phyloP scores from a whole-genome alignment of 1,140 invertebrate genomes.

The Neoseiulus cucumeris region DNA sequence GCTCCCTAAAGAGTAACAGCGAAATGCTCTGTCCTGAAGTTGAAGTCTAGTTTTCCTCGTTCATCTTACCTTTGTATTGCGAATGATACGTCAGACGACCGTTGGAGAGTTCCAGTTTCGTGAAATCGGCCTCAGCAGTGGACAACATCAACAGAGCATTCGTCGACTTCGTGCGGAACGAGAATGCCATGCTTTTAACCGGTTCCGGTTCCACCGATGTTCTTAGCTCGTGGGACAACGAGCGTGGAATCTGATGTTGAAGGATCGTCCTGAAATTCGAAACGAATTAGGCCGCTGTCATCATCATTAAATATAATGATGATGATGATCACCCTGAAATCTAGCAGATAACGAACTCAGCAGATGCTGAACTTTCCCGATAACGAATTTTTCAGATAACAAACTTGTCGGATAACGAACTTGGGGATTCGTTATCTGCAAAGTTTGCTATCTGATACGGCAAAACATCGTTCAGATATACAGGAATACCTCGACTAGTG shows the following conservation, averaged over 20 bases:
- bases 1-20: no score
- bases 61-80: neutral
- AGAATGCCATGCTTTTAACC: slow-evolving; percentile 46
- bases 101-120: slow-evolving; percentile 29
- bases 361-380: no score
- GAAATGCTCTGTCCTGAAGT: no score
- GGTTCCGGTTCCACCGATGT: neutral
- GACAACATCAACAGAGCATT: slow-evolving; percentile 59
- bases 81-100: neutral
- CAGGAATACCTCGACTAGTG: no score
- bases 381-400: no score
- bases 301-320: slow-evolving; percentile 44
- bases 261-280: neutral
- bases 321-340: no score
- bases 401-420: no score
- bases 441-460: no score
- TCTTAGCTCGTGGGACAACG: no score
- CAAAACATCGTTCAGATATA: no score
- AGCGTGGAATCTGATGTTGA: neutral
- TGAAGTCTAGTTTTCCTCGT: neutral
- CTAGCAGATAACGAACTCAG: no score
- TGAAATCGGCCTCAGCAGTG: slow-evolving; percentile 67
- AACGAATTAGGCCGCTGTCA: slow-evolving; percentile 42
- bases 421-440: no score
- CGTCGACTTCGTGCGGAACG: slow-evolving; percentile 52